Conservation (phyloP, 1,140 invertebrate genomes). For the Bombus vancouverensis region DNA sequence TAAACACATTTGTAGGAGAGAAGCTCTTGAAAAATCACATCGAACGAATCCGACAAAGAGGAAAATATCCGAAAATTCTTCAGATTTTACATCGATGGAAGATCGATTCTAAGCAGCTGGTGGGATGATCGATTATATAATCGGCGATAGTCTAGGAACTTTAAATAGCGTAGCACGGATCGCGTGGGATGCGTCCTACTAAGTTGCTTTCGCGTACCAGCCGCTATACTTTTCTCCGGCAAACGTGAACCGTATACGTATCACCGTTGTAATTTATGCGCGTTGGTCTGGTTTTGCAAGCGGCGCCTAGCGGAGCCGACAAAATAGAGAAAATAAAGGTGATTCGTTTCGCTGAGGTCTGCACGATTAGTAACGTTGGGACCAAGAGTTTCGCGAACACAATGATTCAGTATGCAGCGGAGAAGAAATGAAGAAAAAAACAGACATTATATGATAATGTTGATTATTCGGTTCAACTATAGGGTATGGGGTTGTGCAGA, state of each 20-base stretch:
- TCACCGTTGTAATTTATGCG: conserved; percentile 42
- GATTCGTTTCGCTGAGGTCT: background rate
- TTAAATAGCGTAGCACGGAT: conserved; percentile 2
- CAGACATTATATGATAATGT: too few relatives aligned
- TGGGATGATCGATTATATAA: conserved; percentile 24
- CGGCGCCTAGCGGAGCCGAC: conserved; percentile 44
- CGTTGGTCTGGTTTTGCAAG: conserved; percentile 45
- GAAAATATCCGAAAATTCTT: background rate
- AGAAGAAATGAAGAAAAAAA: background rate
- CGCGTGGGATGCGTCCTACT: conserved; percentile 37
- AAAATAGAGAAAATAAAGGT: conserved; percentile 28
- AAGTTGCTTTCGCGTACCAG: conserved; percentile 7
- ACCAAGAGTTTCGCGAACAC: background rate
- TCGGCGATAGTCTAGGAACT: conserved; percentile 1
- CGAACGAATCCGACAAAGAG: background rate
- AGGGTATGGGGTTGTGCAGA: too few relatives aligned
- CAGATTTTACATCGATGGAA: background rate
- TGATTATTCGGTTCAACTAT: too few relatives aligned
- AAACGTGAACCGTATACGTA: background rate
- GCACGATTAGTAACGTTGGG: background rate
- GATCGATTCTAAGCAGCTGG: background rate
- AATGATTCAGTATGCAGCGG: background rate
- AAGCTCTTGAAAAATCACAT: background rate
- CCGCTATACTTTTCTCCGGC: conserved; percentile 20
- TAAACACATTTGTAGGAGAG: too few relatives aligned